These are phyloP conservation scores for Myiopsitta monachus DNA, from an alignment of 2,113 vertebrate species.

Conservation along the genomic window DNA sequence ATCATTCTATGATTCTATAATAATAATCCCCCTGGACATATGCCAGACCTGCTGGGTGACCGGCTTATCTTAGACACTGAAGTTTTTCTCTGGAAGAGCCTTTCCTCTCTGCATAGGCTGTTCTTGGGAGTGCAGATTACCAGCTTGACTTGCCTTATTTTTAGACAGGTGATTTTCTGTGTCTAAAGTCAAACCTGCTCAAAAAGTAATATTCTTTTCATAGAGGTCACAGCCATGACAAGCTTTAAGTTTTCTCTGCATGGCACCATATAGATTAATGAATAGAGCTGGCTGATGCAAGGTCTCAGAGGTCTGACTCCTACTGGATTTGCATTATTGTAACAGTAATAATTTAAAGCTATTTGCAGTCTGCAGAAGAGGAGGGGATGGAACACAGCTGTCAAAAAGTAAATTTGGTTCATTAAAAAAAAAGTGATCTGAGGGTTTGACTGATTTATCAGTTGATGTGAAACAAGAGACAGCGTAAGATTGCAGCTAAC, in stretches of 20 bases:
- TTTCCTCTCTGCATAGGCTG: not conserved
- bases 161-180: not conserved
- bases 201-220: not conserved
- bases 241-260: not conserved
- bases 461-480: not conserved
- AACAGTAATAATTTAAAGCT: not conserved
- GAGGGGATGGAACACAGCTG: not conserved
- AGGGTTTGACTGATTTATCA: not conserved
- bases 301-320: not conserved
- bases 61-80: not conserved
- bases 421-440: not conserved
- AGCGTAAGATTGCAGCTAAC: not conserved
- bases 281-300: not conserved
- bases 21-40: not conserved
- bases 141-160: not conserved
- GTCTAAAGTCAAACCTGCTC: not conserved
- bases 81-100: not conserved
- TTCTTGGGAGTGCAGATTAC: not conserved
- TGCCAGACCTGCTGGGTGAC: not conserved
- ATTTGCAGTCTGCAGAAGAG: not conserved
- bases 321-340: not conserved
- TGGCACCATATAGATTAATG: not conserved
- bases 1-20: not conserved
- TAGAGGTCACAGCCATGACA: not conserved
- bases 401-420: not conserved